These are phyloP conservation scores for Aviceda subcristata DNA, from an alignment of 2,113 vertebrate genomes.

Conservation along the genomic window DNA sequence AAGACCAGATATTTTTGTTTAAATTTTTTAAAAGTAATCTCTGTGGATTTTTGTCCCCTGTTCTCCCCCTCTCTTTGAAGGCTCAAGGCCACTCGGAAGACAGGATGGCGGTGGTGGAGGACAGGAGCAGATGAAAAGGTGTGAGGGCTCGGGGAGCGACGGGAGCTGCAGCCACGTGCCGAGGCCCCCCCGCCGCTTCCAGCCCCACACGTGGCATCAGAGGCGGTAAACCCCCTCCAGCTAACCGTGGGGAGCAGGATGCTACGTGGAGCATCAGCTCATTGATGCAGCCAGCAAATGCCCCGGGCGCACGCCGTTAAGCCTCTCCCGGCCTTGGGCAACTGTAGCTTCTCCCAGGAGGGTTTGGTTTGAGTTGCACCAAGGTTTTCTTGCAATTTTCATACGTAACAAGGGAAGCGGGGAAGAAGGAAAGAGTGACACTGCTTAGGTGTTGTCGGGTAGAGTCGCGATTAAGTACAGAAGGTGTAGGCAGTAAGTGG, in stretches of 20 bases:
- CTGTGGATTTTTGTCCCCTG: not conserved
- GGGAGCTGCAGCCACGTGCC: not conserved
- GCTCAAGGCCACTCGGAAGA: not conserved
- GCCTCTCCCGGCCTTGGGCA: not conserved
- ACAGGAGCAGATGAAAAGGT: not conserved
- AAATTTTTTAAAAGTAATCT: conserved; percentile 28
- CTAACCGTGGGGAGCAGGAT: fast-evolving
- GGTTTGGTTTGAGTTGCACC: not conserved
- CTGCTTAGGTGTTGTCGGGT: fast-evolving
- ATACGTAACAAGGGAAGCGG: fast-evolving
- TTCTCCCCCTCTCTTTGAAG: not conserved
- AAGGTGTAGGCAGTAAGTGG: not conserved
- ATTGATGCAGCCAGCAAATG: not conserved
- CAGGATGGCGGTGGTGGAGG: fast-evolving
- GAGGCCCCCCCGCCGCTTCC: fast-evolving
- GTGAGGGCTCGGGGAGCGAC: fast-evolving
- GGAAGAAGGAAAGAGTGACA: not conserved
- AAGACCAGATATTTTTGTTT: conserved; percentile 40
- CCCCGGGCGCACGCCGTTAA: fast-evolving
- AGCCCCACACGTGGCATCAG: fast-evolving
- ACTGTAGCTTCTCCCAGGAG: fast-evolving
- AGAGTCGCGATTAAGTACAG: fast-evolving
- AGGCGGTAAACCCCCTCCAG: not conserved
- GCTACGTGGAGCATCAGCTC: not conserved
- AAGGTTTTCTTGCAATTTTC: not conserved